Base-by-base conservation (phyloP, 2,113 vertebrate species). In the Eulacestoma nigropectus region DNA sequence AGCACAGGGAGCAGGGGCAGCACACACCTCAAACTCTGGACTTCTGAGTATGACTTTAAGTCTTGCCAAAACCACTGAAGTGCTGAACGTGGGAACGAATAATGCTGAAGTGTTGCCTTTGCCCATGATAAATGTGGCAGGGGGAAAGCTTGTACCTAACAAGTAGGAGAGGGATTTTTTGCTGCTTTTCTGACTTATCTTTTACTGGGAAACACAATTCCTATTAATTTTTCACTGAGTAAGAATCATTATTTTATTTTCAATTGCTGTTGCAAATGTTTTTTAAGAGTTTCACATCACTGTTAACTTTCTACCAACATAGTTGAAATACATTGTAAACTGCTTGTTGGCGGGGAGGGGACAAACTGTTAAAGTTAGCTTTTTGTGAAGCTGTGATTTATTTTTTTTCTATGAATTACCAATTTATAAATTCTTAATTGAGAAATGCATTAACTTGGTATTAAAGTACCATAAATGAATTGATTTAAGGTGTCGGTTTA, bases 351-450 rank as follows among this genome's bases (percentile, higher is more conserved):
- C 93, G 72, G 95, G 94, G 80, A 89, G 89, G 89, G 84, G 63
- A 75, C 74, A 95, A 94, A 87, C 57, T 97, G 94, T 97, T 97
- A 53, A 89, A 95, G 75, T 94, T 96, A 80, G 96, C 93, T 97
- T 97, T 97, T 96, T 93, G 90, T 96, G 94, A 97, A 90, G 60
- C 78, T 94, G 80, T 96, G 95, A 89, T 94, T 97, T 97, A 83
- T 96, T 93, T 96, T 97, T 85, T 97, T 98, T 96, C 94, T 93
- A 96, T 89, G 80, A 96, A 95, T 93, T 93, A 76, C 67, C 75
- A 85, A 84, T 98, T 98, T 98, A 96, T 96, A 97, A 97, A 90
- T 96, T 97, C 84, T 98, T 96, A 96, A 97, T 97, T 97, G 92
- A 95, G 91, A 97, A 97, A 95, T 80, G 52, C 55, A 39, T 91